phyloP scores from a whole-genome alignment of 2,113 vertebrate genomes.

The Perca schrenkii region DNA sequence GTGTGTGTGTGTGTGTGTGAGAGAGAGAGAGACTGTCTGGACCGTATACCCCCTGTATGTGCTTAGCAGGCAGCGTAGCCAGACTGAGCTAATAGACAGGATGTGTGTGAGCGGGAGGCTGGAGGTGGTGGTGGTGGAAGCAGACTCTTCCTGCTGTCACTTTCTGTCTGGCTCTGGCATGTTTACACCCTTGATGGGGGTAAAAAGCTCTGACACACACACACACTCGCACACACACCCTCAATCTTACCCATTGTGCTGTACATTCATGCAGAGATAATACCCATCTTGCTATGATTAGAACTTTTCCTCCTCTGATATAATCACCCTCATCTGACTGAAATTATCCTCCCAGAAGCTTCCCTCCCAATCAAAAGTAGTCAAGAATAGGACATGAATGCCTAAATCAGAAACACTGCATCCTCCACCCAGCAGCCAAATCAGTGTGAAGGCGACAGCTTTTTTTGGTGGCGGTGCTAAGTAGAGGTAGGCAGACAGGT shows the following conservation, averaged over 20 bases:
- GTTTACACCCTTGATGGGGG: conserved; percentile 44
- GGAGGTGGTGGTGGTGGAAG: conserved; percentile 42
- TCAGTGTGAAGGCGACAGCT: conserved; percentile 42
- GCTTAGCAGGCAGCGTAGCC: conserved; percentile 47
- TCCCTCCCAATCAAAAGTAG: not conserved
- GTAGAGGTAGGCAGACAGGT: conserved; percentile 63
- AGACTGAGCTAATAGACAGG: conserved; percentile 59
- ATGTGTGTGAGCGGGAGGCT: conserved; percentile 60
- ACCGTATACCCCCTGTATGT: conserved; percentile 34
- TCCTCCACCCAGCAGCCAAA: conserved; percentile 6
- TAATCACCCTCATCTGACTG: conserved; percentile 45
- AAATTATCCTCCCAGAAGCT: conserved; percentile 22
- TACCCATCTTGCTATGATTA: conserved; percentile 27
- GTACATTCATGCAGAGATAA: conserved; percentile 44
- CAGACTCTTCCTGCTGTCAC: conserved; percentile 66
- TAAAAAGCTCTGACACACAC: conserved; percentile 21
- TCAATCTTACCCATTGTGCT: conserved; percentile 21
- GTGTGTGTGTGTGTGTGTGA: conserved; percentile 18
- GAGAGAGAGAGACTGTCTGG: conserved; percentile 22
- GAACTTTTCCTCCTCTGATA: conserved; percentile 34
- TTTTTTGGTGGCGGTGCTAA: conserved; percentile 39
- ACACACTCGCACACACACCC: conserved; percentile 1
- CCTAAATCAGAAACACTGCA: not conserved
- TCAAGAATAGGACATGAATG: not conserved
- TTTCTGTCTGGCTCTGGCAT: conserved; percentile 58